Conservation (phyloP, 2,888 invertebrate species). For the Danaus chrysippus region DNA sequence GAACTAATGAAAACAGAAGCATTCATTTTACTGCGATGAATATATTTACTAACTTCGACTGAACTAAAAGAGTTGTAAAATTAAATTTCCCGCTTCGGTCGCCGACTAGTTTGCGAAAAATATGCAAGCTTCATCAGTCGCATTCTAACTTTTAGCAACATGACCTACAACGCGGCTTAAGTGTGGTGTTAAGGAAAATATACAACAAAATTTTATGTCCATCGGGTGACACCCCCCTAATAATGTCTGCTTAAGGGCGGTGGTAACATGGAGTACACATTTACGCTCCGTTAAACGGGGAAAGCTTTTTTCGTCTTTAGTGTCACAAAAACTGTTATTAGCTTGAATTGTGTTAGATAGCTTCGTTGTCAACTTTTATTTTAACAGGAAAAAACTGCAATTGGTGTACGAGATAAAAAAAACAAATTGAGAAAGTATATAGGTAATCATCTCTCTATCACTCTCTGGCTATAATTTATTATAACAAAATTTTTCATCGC, state of each 20-base stretch:
- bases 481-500: too few species aligned
- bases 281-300: slow-evolving; percentile 77
- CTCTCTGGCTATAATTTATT: too few species aligned
- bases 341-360: slow-evolving; percentile 68
- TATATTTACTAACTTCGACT: background rate
- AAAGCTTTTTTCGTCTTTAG: slow-evolving; percentile 79
- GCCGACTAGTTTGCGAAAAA: background rate
- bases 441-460: background rate
- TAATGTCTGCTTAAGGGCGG: slow-evolving; percentile 78
- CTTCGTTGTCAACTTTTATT: slow-evolving; percentile 21
- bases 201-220: slow-evolving; percentile 75
- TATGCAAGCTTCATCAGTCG: slow-evolving; percentile 23
- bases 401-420: slow-evolving; percentile 1
- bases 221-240: slow-evolving; percentile 68
- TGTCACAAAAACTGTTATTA: slow-evolving; percentile 79
- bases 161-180: slow-evolving; percentile 64
- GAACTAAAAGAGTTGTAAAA: slow-evolving; percentile 3
- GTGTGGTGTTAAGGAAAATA: slow-evolving; percentile 65
- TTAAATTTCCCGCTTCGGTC: background rate
- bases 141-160: slow-evolving; percentile 59
- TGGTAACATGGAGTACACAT: slow-evolving; percentile 76
- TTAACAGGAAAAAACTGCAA: slow-evolving; percentile 17
- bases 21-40: background rate
- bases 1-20: background rate
- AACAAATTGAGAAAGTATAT: too few species aligned